Percentiles rank a stretch among this genome's conserved stretches.
These are phyloP conservation scores for Catostomus latipinnis DNA, from an alignment of 2,797 vertebrate genomes.

Conservation along the genomic window DNA sequence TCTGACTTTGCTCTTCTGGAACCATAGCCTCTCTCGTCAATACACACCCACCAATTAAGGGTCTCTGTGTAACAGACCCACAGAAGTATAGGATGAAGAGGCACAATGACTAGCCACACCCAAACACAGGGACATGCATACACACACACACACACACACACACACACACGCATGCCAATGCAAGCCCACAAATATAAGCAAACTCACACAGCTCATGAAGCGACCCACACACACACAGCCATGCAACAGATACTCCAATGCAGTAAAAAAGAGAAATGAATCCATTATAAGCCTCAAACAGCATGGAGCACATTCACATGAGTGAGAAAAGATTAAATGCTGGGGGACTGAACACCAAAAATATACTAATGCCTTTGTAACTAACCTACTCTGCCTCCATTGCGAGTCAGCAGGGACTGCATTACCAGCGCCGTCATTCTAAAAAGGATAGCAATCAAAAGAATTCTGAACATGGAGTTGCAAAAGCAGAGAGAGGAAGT, in stretches of 20 bases:
- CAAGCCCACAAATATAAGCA: background rate
- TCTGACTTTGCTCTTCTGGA: slow-evolving; percentile 31
- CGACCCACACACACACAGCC: slow-evolving; percentile 28
- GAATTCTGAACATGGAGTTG: slow-evolving; percentile 54
- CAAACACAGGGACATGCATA: slow-evolving; percentile 13
- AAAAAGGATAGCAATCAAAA: slow-evolving; percentile 63
- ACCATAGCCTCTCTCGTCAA: background rate
- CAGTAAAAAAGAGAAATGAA: slow-evolving; percentile 21
- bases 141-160: slow-evolving; percentile 40
- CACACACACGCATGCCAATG: slow-evolving; percentile 36
- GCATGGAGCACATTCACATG: slow-evolving; percentile 42
- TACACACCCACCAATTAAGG: slow-evolving; percentile 49
- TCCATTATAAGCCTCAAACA: slow-evolving; percentile 42
- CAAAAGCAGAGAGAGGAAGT: slow-evolving; percentile 56
- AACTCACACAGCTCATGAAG: background rate
- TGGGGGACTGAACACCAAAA: slow-evolving; percentile 56
- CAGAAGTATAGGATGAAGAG: slow-evolving; percentile 5
- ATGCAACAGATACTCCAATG: slow-evolving; percentile 47
- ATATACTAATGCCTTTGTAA: slow-evolving; percentile 60
- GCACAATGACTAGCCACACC: slow-evolving; percentile 38
- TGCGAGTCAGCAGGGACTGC: slow-evolving; percentile 58
- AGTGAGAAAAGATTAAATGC: slow-evolving; percentile 51
- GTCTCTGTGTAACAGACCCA: slow-evolving; percentile 44
- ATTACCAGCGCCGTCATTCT: slow-evolving; percentile 54
- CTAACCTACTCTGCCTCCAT: slow-evolving; percentile 50